Percentiles rank a stretch among this genome's conserved stretches.
phyloP scores from a whole-genome alignment of 2,888 invertebrate genomes.

The Zygaena filipendulae region DNA sequence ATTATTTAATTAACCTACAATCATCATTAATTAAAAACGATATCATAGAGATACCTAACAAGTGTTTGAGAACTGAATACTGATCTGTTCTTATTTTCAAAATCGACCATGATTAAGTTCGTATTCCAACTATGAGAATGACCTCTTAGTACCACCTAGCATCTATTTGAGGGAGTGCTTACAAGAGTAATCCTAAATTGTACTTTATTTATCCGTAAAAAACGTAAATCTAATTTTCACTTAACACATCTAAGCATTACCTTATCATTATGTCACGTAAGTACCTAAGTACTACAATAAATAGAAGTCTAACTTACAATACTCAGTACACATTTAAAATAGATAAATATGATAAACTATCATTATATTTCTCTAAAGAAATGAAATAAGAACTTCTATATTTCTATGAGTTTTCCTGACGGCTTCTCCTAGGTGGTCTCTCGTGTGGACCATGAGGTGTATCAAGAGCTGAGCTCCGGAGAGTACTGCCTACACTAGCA shows the following conservation, averaged over 20 bases:
- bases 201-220: conserved; percentile 54
- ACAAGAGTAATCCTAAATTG: conserved; percentile 55
- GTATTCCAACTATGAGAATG: no score
- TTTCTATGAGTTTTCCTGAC: conserved; percentile 53
- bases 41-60: no score
- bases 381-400: conserved; percentile 47
- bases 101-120: conserved; percentile 37
- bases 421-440: conserved; percentile 63
- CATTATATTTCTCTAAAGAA: conserved; percentile 46
- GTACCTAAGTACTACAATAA: conserved; percentile 67
- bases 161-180: conserved; percentile 41
- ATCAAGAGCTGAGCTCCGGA: conserved; percentile 64
- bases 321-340: conserved; percentile 54
- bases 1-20: conserved; percentile 44
- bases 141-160: conserved; percentile 52
- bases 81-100: conserved; percentile 47
- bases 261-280: conserved; percentile 57
- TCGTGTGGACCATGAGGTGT: conserved; percentile 59
- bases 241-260: conserved; percentile 47
- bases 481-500: conserved; percentile 69
- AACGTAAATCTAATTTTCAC: conserved; percentile 36
- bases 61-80: conserved; percentile 66
- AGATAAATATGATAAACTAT: no score
- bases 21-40: conserved; percentile 39
- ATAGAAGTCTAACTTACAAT: conserved; percentile 64